phyloP scores from a whole-genome alignment of 2,888 invertebrate species.

The Drosophila bunnanda region DNA sequence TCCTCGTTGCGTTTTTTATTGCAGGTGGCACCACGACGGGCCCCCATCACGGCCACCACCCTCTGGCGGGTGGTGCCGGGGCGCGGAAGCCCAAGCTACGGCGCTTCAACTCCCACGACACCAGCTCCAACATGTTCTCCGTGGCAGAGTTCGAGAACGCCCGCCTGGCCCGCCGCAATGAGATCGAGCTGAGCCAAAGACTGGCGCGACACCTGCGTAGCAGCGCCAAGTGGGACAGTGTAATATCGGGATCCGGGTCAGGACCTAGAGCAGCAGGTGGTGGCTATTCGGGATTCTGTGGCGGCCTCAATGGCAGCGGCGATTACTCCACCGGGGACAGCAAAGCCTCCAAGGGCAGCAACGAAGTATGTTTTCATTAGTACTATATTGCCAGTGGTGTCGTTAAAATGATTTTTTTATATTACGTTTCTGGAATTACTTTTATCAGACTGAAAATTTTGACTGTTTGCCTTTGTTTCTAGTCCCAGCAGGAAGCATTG shows the following conservation, averaged over 20 bases:
- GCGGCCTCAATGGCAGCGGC: slow-evolving; percentile 73
- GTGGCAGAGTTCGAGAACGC: slow-evolving; percentile 85
- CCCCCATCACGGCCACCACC: slow-evolving; percentile 66
- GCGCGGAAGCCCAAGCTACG: slow-evolving; percentile 84
- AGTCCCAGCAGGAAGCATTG: slow-evolving; percentile 82
- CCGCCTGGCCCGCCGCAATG: slow-evolving; percentile 84
- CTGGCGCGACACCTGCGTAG: slow-evolving; percentile 82
- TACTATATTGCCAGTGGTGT: background rate
- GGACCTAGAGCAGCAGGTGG: slow-evolving; percentile 11
- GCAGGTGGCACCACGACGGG: slow-evolving; percentile 65
- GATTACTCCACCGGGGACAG: slow-evolving; percentile 85
- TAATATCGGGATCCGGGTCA: slow-evolving; percentile 10
- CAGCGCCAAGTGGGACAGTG: slow-evolving; percentile 68
- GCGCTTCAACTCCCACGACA: slow-evolving; percentile 85
- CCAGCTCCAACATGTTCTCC: slow-evolving; percentile 85
- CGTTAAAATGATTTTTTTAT: background rate
- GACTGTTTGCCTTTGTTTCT: background rate
- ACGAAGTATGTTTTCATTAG: slow-evolving; percentile 75
- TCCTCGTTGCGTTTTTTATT: slow-evolving; percentile 31
- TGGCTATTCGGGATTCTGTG: slow-evolving; percentile 64
- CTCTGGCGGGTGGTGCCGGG: slow-evolving; percentile 65
- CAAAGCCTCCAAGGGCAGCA: slow-evolving; percentile 84
- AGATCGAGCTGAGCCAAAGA: slow-evolving; percentile 84
- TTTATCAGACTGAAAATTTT: background rate
- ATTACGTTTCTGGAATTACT: background rate